These are phyloP conservation scores for Cololabis saira DNA, from an alignment of 2,113 vertebrate genomes.

Conservation along the genomic window DNA sequence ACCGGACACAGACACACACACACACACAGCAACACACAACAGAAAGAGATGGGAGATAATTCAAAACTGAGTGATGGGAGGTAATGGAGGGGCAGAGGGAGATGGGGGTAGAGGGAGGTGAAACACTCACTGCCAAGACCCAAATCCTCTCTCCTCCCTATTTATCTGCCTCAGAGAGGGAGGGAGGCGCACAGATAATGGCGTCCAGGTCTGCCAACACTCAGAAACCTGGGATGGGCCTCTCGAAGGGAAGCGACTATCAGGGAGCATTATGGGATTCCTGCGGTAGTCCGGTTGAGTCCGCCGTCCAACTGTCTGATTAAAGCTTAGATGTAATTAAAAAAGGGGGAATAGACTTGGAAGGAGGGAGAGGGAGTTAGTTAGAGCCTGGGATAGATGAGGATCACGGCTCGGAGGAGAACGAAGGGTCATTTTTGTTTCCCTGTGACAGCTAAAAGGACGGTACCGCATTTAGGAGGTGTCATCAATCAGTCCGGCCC, in stretches of 20 bases:
- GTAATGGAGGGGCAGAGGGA: conserved; percentile 24
- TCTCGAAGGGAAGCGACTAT: conserved; percentile 42
- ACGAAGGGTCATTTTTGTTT: conserved; percentile 35
- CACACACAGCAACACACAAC: conserved; percentile 15
- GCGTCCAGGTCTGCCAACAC: conserved; percentile 52
- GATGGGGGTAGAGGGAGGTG: conserved; percentile 44
- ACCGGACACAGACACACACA: conserved; percentile 12
- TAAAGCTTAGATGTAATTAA: conserved; percentile 75
- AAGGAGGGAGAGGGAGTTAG: conserved; percentile 6
- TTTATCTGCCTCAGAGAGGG: conserved; percentile 41
- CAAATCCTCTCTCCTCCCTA: conserved; percentile 42
- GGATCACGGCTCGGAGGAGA: conserved; percentile 44
- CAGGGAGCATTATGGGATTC: conserved; percentile 66
- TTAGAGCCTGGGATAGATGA: background rate
- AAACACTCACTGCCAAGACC: conserved; percentile 62
- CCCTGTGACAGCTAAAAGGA: conserved; percentile 28
- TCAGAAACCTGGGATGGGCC: conserved; percentile 39
- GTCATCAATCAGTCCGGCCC: conserved; percentile 31
- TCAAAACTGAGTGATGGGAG: conserved; percentile 53
- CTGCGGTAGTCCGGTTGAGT: conserved; percentile 56
- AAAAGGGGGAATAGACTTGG: conserved; percentile 50
- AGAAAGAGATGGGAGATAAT: conserved; percentile 50
- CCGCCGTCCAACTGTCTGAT: conserved; percentile 61
- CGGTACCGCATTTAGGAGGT: conserved; percentile 26
- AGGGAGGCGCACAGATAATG: conserved; percentile 54